Conservation (phyloP, 1,140 invertebrate species). For the Samia ricini region DNA sequence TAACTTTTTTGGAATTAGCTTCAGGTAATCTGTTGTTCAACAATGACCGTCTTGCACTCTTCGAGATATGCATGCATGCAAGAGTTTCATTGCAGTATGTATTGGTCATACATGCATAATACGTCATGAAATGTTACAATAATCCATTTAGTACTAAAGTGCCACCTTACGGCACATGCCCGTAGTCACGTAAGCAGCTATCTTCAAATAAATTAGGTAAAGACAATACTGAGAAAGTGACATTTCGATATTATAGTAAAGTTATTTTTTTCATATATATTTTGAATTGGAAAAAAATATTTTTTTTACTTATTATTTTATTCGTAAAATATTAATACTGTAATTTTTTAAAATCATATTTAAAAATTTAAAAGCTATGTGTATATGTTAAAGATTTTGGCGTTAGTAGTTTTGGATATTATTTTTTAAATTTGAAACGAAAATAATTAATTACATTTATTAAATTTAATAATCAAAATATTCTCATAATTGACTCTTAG, state of each 20-base stretch:
- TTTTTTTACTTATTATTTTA: too few species aligned
- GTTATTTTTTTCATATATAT: too few species aligned
- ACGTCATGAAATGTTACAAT: background rate
- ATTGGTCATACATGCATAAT: background rate
- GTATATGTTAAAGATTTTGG: too few species aligned
- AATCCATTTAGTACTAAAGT: slow-evolving; percentile 5
- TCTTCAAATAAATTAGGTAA: background rate
- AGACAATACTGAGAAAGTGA: background rate
- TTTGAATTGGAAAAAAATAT: too few species aligned
- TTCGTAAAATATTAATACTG: too few species aligned
- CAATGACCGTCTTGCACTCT: background rate
- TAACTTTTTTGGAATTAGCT: background rate
- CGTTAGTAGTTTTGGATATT: too few species aligned
- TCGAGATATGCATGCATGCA: background rate
- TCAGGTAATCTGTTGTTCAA: background rate
- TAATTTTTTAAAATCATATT: too few species aligned
- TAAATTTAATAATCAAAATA: too few species aligned
- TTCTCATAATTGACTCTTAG: too few species aligned
- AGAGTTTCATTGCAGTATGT: background rate
- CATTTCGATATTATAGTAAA: background rate
- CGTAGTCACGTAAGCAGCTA: slow-evolving; percentile 11
- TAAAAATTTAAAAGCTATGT: too few species aligned
- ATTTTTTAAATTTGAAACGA: too few species aligned
- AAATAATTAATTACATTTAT: too few species aligned
- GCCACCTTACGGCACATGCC: background rate